Base-by-base conservation (phyloP, 2,888 invertebrate species). In the Pheosia gnoma region DNA sequence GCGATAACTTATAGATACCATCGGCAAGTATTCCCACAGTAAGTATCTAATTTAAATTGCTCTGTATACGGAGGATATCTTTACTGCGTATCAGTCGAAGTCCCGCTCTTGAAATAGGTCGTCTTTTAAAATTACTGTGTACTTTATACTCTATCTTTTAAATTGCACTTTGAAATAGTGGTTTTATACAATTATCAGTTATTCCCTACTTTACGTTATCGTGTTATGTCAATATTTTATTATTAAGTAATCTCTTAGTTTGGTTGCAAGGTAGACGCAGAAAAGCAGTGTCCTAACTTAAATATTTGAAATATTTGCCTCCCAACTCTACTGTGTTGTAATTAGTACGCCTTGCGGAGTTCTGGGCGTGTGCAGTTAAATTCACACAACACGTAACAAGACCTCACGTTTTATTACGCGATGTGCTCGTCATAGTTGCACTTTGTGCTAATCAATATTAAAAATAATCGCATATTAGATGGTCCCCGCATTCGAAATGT, bases 1-100 rank as follows among this genome's bases (percentile, higher is more conserved):
- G 64, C 68, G 70, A 74, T 70, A 68, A 70, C 62, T 70, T 66
- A 10, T 11, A 66, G 74, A 80, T 81, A 39, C 13, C n/a, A 55
- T 38, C 55, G 55, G n/a, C 39, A 39, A 39, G 64, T 75, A 73
- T 77, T 77, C 73, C 64, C 68, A 68, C 68, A 74, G 63, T 72
- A 74, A 74, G 63, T 72, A 74, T 74, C 72, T 80, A 82, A 81
- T 83, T 83, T 78, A 79, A 81, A 80, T 76, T 75, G 70, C 75
- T 59, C 68, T 67, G 63, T 68, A 70, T 72, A 73, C 70, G 74
- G 62, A 53, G 57, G 67, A 65, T 82, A 86, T 82, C 78, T 78
- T 59, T 62, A 65, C 61, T 71, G 77, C 74, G 73, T 74, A 79
- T 81, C 78, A 58, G 77, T 59, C 56, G 39, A 60, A 51, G 56